Base-by-base conservation (phyloP, 1,140 invertebrate genomes). In the Zophobas morio region DNA sequence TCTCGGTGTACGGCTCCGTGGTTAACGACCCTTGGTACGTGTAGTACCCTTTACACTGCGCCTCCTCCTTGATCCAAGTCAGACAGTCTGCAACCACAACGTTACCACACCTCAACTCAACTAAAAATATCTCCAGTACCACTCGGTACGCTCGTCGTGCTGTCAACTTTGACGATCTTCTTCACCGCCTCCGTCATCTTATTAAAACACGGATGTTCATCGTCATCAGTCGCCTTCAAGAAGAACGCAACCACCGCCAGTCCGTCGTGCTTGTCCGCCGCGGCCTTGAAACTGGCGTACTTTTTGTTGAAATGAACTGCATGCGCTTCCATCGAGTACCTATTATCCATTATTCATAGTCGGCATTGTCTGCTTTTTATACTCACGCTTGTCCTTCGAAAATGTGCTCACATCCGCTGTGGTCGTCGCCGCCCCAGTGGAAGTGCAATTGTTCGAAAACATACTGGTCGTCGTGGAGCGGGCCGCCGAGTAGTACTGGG, bases 391-490 rank as follows among this genome's bases (percentile, higher is more conserved):
- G 86, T 39, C 89, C 89, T 82, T 95, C 93, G 42, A 97, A 90
- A 1, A 91, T 91, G 84, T 96, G 95, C 87, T 97, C 95, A 20
- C 94, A 95, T 8, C 95, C 95, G 8, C 88, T 86, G 70, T 89
- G 90, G 79, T 94, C 90, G 71, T 92, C 91, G 1, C 90, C 88
- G 0, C 94, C 94, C 94, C 95, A 96, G 82, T 96, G 95, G 82
- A 96, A 94, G 84, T 96, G 95, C 80, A 96, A 86, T 75, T 96
- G 93, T 57, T 90, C 88, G 75, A 96, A 94, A 35, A 91, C 87
- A 82, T 93, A 96, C 6, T 87, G 86, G 36, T 91, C 89, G 0
- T 90, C 87, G 1, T 90, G 86, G 0, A 94, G 87, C 0, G 93
- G 93, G 0, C 93, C 93, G 20, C 91, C 91, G 2, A 84, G 84